Percentiles rank a stretch among this genome's conserved stretches.
phyloP scores from a whole-genome alignment of 2,888 invertebrate genomes.

The Schizotus pectinicornis region DNA sequence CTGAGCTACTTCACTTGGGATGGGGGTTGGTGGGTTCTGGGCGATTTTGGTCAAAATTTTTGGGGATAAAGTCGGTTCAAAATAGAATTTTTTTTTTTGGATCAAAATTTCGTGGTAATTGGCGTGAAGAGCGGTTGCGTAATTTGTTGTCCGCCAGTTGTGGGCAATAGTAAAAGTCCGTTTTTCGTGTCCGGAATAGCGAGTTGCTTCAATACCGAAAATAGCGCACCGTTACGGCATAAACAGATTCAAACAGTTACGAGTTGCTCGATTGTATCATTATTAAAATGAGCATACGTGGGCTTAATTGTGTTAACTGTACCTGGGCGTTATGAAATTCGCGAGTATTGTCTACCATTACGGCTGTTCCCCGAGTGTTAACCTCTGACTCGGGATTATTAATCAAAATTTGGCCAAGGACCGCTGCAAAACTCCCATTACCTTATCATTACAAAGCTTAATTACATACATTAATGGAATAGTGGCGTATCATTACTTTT shows the following conservation, averaged over 20 bases:
- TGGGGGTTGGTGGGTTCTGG: too few species aligned
- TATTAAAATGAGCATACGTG: conserved; percentile 24
- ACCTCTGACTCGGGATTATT: conserved; percentile 20
- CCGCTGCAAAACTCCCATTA: conserved; percentile 4
- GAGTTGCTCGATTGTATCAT: conserved; percentile 29
- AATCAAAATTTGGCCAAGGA: conserved; percentile 29
- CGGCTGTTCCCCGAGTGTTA: background rate
- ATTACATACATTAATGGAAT: conserved; percentile 1
- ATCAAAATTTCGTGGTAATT: too few species aligned
- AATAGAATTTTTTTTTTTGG: too few species aligned
- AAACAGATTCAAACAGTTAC: conserved; percentile 19
- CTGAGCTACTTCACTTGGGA: too few species aligned
- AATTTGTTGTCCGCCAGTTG: too few species aligned
- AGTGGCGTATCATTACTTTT: conserved; percentile 1
- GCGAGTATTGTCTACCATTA: background rate
- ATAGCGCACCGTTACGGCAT: conserved; percentile 5
- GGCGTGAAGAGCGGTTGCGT: too few species aligned
- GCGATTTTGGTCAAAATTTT: too few species aligned
- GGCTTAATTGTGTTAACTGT: conserved; percentile 27
- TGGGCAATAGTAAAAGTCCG: too few species aligned
- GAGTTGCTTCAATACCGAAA: background rate
- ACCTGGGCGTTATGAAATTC: conserved; percentile 11
- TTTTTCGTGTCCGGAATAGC: too few species aligned
- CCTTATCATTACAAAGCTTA: conserved; percentile 9
- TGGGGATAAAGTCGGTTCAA: too few species aligned